Conservation (phyloP, 2,113 vertebrate genomes). For the Leptosomus discolor region DNA sequence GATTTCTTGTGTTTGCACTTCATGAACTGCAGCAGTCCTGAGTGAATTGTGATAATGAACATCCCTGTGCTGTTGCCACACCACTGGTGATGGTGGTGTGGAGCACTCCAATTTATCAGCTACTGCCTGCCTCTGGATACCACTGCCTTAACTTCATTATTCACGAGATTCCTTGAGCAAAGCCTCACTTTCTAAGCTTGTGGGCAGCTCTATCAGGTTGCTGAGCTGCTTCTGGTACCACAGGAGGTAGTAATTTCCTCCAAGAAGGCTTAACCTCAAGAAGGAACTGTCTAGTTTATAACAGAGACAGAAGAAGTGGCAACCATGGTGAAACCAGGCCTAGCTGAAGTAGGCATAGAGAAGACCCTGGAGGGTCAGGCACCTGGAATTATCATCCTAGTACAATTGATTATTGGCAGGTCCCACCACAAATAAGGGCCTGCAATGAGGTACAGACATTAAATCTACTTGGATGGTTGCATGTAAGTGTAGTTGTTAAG, state of each 20-base stretch:
- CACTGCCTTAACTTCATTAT: background rate
- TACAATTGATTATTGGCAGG: background rate
- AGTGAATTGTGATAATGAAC: accelerated
- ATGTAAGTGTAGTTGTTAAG: background rate
- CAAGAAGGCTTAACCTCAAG: background rate
- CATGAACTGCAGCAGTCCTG: background rate
- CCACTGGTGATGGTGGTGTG: background rate
- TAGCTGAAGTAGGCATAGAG: background rate
- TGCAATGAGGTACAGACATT: background rate
- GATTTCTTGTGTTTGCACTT: background rate
- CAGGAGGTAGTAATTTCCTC: background rate
- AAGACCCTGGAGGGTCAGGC: background rate
- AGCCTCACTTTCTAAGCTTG: background rate
- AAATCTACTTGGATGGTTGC: background rate
- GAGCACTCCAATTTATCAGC: background rate
- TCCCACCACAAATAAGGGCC: background rate
- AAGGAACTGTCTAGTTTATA: background rate
- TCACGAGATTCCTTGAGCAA: background rate
- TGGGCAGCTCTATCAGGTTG: background rate
- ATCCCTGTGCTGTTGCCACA: accelerated
- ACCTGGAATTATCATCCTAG: background rate
- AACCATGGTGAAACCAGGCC: background rate
- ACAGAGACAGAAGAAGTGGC: background rate
- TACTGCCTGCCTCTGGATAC: background rate
- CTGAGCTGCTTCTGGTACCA: background rate